phyloP scores from a whole-genome alignment of 2,113 vertebrate species.

The Bufo gargarizans region DNA sequence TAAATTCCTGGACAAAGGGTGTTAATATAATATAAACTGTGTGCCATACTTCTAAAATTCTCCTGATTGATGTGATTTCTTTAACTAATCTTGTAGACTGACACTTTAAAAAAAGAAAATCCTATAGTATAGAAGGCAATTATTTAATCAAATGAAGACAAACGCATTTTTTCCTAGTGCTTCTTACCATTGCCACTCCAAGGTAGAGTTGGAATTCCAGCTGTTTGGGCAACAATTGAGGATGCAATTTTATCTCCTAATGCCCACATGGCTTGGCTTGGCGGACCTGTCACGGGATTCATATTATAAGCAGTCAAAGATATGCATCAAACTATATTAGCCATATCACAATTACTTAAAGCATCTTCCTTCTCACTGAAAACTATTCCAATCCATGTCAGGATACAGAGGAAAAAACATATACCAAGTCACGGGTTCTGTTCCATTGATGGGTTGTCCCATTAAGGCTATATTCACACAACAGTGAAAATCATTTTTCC shows the following conservation, averaged over 20 bases:
- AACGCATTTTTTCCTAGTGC: neutral
- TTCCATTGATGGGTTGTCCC: no score
- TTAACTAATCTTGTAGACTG: no score
- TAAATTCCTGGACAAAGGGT: neutral
- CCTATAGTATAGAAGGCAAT: no score
- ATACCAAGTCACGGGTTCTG: no score
- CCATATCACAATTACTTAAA: neutral
- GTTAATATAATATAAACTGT: no score
- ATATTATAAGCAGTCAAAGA: neutral
- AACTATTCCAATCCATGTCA: neutral
- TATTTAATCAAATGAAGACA: no score
- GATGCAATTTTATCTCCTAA: constrained; percentile 98
- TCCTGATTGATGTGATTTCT: no score
- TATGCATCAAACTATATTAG: neutral
- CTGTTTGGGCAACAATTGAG: constrained; percentile 96
- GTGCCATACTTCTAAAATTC: no score
- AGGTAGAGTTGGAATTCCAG: constrained; percentile 94
- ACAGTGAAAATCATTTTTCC: no score
- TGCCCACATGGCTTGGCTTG: constrained; percentile 98
- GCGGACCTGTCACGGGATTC: constrained; percentile 81
- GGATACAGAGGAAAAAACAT: no score
- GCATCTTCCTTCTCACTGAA: neutral
- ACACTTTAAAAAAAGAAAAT: no score
- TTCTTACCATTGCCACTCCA: constrained; percentile 92
- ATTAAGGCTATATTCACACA: no score